Evolutionary conservation across 2,797 vertebrate species (phyloP).

Genomic region (Cossypha heuglini): DNA sequence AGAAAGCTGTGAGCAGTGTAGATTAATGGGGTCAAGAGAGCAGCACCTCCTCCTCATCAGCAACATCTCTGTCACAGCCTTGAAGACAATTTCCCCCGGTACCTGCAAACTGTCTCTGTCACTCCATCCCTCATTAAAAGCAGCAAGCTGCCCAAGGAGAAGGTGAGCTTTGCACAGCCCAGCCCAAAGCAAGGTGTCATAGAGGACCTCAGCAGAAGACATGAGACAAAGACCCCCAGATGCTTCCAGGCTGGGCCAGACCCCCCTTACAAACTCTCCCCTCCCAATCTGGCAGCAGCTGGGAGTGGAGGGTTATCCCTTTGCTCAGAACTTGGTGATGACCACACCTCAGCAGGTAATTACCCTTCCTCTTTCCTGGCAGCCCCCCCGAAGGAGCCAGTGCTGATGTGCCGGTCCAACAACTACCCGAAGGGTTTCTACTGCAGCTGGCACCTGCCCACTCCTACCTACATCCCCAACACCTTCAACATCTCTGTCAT

Average conservation of each 20-base stretch:
- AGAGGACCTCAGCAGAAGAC: not conserved
- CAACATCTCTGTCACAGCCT: not conserved
- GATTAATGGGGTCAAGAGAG: constrained; percentile 11
- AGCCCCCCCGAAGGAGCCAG: constrained; percentile 86
- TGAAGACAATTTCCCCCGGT: not conserved
- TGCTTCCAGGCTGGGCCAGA: not conserved
- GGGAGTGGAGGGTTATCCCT: not conserved
- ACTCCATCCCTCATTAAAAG: not conserved
- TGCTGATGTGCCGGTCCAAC: constrained; percentile 93
- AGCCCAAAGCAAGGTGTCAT: not conserved
- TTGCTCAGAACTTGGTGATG: not conserved
- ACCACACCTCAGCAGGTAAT: not conserved
- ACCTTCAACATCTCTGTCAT: constrained; percentile 90
- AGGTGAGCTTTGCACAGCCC: not conserved
- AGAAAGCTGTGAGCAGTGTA: not conserved
- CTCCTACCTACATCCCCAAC: constrained; percentile 89
- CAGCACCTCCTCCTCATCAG: not conserved
- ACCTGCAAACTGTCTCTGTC: not conserved
- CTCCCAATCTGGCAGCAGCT: not conserved
- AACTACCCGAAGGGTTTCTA: constrained; percentile 97
- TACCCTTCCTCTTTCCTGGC: not conserved
- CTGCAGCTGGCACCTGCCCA: constrained; percentile 93
- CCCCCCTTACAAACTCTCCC: not conserved
- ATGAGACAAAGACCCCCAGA: not conserved
- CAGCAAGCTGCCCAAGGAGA: not conserved